Evolutionary conservation across 2,113 vertebrate genomes (phyloP), one percentile per base, ranked within the genome.

Genomic region (Hirundichthys speculiger): DNA sequence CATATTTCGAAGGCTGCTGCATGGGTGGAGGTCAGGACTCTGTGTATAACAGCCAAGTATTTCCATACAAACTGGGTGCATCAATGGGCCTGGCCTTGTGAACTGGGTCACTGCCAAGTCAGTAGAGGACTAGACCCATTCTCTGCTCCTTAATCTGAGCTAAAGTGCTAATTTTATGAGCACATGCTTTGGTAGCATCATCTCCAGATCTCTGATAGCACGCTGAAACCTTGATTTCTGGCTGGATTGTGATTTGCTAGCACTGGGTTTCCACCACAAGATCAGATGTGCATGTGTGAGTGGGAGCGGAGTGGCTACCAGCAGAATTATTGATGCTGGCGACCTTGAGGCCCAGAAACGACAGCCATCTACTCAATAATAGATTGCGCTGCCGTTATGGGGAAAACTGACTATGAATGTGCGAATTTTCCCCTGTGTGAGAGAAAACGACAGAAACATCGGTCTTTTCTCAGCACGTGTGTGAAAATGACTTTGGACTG

Each of bases 301-400:
- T 45, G 52, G 40, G 21, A 24, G 34, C 59, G 20, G 47, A 42
- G 53, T 57, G 73, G 70, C 52, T 50, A 77, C 69, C 75, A 72
- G 67, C 72, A 53, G 71, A 57, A 69, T 82, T 86, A 86, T 87
- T 89, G 87, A 89, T 84, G 85, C 43, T 4, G 3, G 18, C 83
- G 85, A 89, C 85, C 87, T 89, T 84, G 77, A 81, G 72, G 75
- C 81, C 75, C 72, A 51, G 67, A 80, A 80, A 84, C 84, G 77
- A 79, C 48, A 55, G 71, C 43, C 0, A 56, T 55, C 75, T 70
- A 43, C 77, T 89, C 83, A 87, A 86, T 89, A 86, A 89, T 85
- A 79, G 61, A 89, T 86, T 47, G 69, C 61, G 54, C 63, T 64
- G 55, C 72, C 75, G 73, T 79, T 77, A 66, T 62, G 67, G 79